Conservation (phyloP, 2,888 invertebrate genomes). For the Abrostola triplasia region DNA sequence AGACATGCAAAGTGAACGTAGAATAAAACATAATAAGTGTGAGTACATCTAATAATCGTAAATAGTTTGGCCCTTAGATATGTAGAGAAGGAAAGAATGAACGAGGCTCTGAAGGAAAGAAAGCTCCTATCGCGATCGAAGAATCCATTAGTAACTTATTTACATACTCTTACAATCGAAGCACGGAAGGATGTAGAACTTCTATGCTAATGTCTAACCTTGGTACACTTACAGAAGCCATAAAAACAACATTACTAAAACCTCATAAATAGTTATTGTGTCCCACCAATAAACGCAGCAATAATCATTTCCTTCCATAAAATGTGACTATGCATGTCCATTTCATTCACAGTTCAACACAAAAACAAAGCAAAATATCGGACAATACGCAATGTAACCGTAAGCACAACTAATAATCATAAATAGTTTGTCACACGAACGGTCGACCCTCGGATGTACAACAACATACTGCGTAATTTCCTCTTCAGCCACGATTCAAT, state of each 20-base stretch:
- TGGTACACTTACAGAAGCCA: neutral
- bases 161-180: constrained; percentile 1
- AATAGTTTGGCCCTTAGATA: constrained; percentile 38
- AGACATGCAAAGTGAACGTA: constrained; percentile 13
- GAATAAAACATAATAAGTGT: constrained; percentile 26
- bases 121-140: constrained; percentile 14
- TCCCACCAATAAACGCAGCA: neutral
- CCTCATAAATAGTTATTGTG: neutral
- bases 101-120: neutral
- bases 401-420: constrained; percentile 45
- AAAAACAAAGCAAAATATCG: constrained; percentile 21
- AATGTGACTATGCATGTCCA: neutral
- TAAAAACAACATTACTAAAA: neutral
- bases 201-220: neutral
- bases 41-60: constrained; percentile 28
- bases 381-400: constrained; percentile 33
- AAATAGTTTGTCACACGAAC: constrained; percentile 49
- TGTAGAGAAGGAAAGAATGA: constrained; percentile 7
- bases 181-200: neutral
- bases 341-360: neutral
- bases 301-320: neutral
- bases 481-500: constrained; percentile 75
- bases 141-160: constrained; percentile 1
- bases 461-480: constrained; percentile 66
- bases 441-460: constrained; percentile 31